Evolutionary conservation across 1,140 invertebrate genomes (phyloP).

Genomic region (Eumaeus atala): DNA sequence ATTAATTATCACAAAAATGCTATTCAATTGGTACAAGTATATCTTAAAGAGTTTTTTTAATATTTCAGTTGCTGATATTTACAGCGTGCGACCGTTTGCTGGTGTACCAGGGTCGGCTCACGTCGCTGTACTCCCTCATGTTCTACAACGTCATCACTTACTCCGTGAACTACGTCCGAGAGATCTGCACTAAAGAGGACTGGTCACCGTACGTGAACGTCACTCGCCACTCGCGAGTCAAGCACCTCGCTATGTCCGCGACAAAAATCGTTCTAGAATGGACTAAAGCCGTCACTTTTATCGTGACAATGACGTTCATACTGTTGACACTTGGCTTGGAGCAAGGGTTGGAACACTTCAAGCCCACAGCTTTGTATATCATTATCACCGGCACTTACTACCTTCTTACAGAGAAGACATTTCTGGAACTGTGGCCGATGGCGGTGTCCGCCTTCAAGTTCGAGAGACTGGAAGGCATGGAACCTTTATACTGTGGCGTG

Average conservation of each 20-base stretch:
- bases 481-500: conserved; percentile 79
- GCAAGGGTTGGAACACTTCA: conserved; percentile 83
- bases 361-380: conserved; percentile 79
- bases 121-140: conserved; percentile 84
- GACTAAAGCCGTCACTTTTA: conserved; percentile 87
- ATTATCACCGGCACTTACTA: conserved; percentile 81
- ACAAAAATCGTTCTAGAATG: conserved; percentile 88
- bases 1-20: neutral
- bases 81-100: conserved; percentile 81
- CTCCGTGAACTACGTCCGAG: conserved; percentile 82
- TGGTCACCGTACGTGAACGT: conserved; percentile 85
- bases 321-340: conserved; percentile 83
- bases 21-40: neutral
- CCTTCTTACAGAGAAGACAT: conserved; percentile 82
- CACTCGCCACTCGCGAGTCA: conserved; percentile 81
- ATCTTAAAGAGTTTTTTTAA: conserved; percentile 22
- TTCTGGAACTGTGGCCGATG: conserved; percentile 77
- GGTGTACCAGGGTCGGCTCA: conserved; percentile 76
- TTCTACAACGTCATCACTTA: conserved; percentile 88
- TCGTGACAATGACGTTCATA: conserved; percentile 86
- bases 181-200: conserved; percentile 83
- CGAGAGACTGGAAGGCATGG: conserved; percentile 79
- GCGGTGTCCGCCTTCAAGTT: conserved; percentile 76
- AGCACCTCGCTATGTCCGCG: conserved; percentile 86
- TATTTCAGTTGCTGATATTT: conserved; percentile 81